Percentiles rank a stretch among this genome's conserved stretches.
These are phyloP conservation scores for Oceanodroma leucorhoa DNA, from an alignment of 2,797 vertebrate genomes.

Conservation along the genomic window DNA sequence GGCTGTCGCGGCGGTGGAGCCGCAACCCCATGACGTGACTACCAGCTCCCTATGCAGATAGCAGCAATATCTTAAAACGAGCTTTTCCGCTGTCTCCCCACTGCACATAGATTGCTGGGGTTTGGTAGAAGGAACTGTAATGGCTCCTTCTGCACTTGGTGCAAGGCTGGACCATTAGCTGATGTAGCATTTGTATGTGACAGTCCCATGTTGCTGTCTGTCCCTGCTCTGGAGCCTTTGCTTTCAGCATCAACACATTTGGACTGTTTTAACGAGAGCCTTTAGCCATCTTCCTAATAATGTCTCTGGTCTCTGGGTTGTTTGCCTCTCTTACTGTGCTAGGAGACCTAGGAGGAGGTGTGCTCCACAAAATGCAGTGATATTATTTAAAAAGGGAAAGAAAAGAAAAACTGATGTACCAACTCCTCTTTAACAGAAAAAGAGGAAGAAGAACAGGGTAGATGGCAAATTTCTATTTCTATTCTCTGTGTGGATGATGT, in stretches of 20 bases:
- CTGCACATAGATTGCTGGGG: no score
- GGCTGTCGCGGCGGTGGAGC: accelerated
- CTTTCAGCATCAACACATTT: neutral
- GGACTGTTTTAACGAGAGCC: neutral
- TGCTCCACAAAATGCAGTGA: neutral
- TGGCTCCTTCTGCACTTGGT: neutral
- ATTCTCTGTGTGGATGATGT: neutral
- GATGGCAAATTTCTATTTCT: neutral
- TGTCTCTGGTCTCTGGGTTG: neutral
- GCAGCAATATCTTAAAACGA: neutral
- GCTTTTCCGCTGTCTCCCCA: neutral
- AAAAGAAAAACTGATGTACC: neutral
- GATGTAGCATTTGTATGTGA: accelerated
- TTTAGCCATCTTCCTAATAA: neutral
- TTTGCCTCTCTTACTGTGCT: neutral
- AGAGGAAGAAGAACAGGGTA: neutral
- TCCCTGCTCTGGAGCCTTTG: neutral
- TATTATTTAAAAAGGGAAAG: neutral
- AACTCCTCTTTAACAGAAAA: neutral
- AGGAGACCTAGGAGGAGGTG: neutral
- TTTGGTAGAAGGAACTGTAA: neutral
- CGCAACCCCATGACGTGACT: accelerated
- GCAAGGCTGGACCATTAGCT: neutral
- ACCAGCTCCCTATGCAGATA: neutral
- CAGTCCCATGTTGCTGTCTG: neutral